Base-by-base conservation (phyloP, 2,113 vertebrate genomes). In the Chloropsis hardwickii region DNA sequence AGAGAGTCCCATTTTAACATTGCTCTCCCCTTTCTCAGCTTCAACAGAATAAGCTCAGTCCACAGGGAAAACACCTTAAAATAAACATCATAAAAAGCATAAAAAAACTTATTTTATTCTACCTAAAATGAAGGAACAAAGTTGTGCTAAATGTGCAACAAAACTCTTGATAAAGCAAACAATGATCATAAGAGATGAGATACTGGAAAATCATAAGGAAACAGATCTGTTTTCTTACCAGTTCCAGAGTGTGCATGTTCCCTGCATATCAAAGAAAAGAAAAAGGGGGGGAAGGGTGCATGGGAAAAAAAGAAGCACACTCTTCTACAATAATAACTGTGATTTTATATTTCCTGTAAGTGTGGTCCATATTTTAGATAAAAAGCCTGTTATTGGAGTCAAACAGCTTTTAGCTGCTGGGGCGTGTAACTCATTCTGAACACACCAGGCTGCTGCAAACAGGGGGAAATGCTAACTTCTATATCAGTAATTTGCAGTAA, bases 401-500 rank as follows among this genome's bases (percentile, higher is more conserved):
- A 72, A 88, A 77, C 20, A 66, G 35, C 56, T 83, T 73, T 88
- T 50, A 81, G 53, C 79, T 77, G 71, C 85, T 82, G 67, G n/a
- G 67, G 45, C 27, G 2, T 33, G 51, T 80, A 92, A 73, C 35
- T 66, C 58, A 73, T 80, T 90, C 19, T 67, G 74, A 92, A 45
- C 80, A 29, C 65, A 71, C 16, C 56, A 47, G 48, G 48, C 29
- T 92, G 33, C 35, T 76, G 76, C 77, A 79, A 85, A 79, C 56
- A 76, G 47, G 39, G 23, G 48, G 60, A 67, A 95, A 90, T 24
- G 62, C 9, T 81, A 72, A 71, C 69, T 65, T 65, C 42, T 69
- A 1, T 31, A 29, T 12, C 81, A 29, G 81, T 72, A 80, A 89
- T 95, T 95, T 92, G 64, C 69, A 82, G 66, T 70, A 94, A 96